Evolutionary conservation across 2,888 invertebrate species (phyloP).

Genomic region (Apotomis turbidana): DNA sequence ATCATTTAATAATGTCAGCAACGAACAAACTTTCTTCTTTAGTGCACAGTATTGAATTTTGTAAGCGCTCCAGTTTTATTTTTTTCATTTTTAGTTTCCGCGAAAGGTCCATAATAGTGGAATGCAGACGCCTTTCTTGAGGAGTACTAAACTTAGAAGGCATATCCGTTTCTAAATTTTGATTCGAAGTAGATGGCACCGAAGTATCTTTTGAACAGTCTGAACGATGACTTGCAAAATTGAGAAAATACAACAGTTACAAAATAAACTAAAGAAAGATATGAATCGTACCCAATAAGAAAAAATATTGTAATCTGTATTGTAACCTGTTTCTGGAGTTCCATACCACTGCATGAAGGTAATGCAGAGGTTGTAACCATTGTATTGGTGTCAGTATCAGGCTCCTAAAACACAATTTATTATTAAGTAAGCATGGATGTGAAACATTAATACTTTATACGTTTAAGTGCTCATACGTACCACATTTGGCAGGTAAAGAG

Average conservation of each 20-base stretch:
- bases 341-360: not conserved
- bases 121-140: not conserved
- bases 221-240: not conserved
- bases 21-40: not conserved
- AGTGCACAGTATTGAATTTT: not conserved
- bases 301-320: no score
- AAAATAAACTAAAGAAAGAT: not conserved
- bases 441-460: no score
- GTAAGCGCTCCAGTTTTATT: not conserved
- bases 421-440: no score
- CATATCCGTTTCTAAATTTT: not conserved
- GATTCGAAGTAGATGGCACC: not conserved
- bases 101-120: not conserved
- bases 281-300: not conserved
- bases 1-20: not conserved
- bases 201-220: not conserved
- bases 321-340: not conserved
- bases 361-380: slow-evolving; percentile 2
- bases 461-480: no score
- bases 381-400: not conserved
- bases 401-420: not conserved
- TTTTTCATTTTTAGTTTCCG: not conserved
- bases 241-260: no score
- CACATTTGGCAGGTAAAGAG: no score
- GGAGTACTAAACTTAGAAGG: not conserved